Conservation (phyloP, 2,888 invertebrate genomes). For the Acronicta aceris region DNA sequence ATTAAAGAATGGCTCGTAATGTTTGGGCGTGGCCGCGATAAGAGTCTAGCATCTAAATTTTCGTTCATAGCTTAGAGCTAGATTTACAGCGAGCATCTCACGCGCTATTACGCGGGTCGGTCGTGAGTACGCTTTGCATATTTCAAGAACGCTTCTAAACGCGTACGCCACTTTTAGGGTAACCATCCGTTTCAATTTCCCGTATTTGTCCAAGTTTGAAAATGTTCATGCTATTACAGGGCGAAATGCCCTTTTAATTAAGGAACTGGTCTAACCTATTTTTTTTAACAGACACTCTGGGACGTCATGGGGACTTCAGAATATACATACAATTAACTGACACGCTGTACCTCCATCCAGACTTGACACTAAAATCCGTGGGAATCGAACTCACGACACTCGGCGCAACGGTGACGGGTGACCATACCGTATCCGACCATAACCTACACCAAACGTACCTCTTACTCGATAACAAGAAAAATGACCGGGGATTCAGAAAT, state of each 20-base stretch:
- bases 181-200: background rate
- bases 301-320: no score
- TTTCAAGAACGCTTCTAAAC: slow-evolving; percentile 83
- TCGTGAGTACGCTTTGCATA: slow-evolving; percentile 88
- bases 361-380: no score
- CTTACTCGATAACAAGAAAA: no score
- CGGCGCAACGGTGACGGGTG: no score
- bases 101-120: slow-evolving; percentile 77
- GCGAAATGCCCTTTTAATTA: background rate
- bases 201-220: background rate
- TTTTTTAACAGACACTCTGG: no score
- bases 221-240: background rate
- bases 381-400: no score
- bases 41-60: slow-evolving; percentile 62
- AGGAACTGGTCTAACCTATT: background rate
- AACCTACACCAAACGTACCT: no score
- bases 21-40: slow-evolving; percentile 64
- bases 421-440: no score
- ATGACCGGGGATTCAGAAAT: no score
- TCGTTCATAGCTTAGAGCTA: slow-evolving; percentile 60
- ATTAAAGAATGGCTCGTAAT: slow-evolving; percentile 62
- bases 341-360: no score
- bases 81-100: slow-evolving; percentile 76
- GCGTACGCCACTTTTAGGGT: slow-evolving; percentile 68
- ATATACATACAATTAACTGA: no score